phyloP scores from a whole-genome alignment of 2,888 invertebrate genomes.

The Latrodectus elegans region DNA sequence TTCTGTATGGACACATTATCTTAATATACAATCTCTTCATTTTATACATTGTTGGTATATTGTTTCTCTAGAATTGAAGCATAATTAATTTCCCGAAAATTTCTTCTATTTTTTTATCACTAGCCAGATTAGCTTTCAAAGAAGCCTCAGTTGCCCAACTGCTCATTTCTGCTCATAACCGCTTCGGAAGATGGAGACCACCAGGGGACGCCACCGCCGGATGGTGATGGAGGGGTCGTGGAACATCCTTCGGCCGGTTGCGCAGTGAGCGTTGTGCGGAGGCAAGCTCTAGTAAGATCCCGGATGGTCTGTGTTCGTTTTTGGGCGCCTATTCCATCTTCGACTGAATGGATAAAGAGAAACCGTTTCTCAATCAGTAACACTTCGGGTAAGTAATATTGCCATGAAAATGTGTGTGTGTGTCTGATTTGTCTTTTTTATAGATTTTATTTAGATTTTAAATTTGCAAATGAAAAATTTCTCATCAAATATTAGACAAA shows the following conservation, averaged over 20 bases:
- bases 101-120: no score
- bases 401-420: neutral
- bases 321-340: slow-evolving; percentile 32
- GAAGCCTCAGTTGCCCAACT: neutral
- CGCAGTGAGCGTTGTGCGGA: slow-evolving; percentile 65
- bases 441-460: no score
- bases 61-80: no score
- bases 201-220: slow-evolving; percentile 39
- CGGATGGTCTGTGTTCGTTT: slow-evolving; percentile 50
- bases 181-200: slow-evolving; percentile 1
- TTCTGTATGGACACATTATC: no score
- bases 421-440: neutral
- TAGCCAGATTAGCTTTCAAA: no score
- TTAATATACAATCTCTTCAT: no score
- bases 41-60: no score
- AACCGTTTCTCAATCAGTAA: slow-evolving; percentile 19
- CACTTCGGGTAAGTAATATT: slow-evolving; percentile 34
- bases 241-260: slow-evolving; percentile 34
- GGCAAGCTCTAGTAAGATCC: slow-evolving; percentile 52
- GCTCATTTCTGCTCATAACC: neutral
- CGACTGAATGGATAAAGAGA: slow-evolving; percentile 46
- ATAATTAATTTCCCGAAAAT: no score
- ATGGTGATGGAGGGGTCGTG: slow-evolving; percentile 15
- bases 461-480: no score
- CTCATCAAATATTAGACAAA: no score